These are phyloP conservation scores for Pilophorus perplexus DNA, from an alignment of 2,888 invertebrate genomes.

Conservation along the genomic window DNA sequence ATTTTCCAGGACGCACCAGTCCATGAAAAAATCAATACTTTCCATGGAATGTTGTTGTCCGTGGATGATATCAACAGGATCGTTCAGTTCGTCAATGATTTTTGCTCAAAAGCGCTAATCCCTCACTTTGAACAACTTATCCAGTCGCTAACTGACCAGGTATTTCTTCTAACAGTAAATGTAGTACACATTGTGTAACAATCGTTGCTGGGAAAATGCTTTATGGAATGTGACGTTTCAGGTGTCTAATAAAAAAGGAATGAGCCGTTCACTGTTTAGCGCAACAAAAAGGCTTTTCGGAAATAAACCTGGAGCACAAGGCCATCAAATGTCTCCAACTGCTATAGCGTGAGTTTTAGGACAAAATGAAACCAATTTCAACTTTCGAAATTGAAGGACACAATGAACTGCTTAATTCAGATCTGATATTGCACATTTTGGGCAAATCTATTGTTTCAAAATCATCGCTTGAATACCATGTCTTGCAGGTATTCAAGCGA, in stretches of 20 bases:
- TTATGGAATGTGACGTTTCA: conserved; percentile 50
- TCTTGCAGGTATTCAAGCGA: conserved; percentile 69
- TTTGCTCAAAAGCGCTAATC: conserved; percentile 77
- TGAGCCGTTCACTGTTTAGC: conserved; percentile 87
- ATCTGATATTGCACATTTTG: too few relatives aligned
- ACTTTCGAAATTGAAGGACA: too few relatives aligned
- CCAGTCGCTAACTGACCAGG: conserved; percentile 71
- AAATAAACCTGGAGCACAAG: conserved; percentile 73
- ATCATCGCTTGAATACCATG: too few relatives aligned
- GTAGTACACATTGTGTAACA: too few relatives aligned
- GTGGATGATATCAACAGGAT: conserved; percentile 81
- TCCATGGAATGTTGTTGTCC: conserved; percentile 69
- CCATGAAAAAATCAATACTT: not conserved
- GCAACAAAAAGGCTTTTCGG: conserved; percentile 96
- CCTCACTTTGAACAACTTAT: conserved; percentile 92
- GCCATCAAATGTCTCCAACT: conserved; percentile 65
- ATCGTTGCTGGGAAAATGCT: too few relatives aligned
- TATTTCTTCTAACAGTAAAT: too few relatives aligned
- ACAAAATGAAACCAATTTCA: too few relatives aligned
- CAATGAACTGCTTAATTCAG: too few relatives aligned
- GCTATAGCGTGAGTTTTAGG: conserved; percentile 78
- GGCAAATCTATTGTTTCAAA: too few relatives aligned
- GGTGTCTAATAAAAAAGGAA: conserved; percentile 84
- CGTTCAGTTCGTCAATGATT: conserved; percentile 80
- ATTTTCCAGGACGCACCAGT: not conserved